Base-by-base conservation (phyloP, 2,113 vertebrate genomes). In the Panthera leo region DNA sequence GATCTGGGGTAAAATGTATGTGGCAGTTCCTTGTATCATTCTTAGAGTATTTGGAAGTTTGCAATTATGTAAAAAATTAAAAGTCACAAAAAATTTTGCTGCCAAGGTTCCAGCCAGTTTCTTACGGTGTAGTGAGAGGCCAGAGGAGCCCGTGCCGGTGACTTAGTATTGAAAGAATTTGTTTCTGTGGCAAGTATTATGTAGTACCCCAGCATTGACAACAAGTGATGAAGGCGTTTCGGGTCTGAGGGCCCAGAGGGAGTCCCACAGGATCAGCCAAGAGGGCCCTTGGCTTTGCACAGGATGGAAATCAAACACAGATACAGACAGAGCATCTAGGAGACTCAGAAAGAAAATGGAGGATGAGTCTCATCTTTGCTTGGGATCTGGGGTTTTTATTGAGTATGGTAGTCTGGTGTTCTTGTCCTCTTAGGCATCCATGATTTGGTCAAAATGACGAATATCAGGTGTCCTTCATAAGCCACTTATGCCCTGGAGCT, bases 1-100 rank as follows among this genome's bases (percentile, higher is more conserved):
- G 39, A 45, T 84, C 34, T 61, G 53, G 53, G 34, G 58, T 75
- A 42, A 71, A 93, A 82, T 86, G 10, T 70, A 92, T 75, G 63
- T 85, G 45, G n/a, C 36, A 85, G 21, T 89, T 94, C 63, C 13
- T 90, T 95, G 4, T 79, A n/a, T 58, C 76, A 51, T 45, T 83
- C 48, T 90, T 92, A 21, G 0, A 84, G 58, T 70, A 89, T 90
- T 82, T 42, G 13, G 58, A 96, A 90, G 31, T 92, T 92, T 85
- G 21, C 36, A 92, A 39, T 97, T 63, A 94, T 75, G n/a, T 84
- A 55, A 87, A 87, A 76, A 96, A n/a, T 94, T 55, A 82, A 86
- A 93, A 85, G 48, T 31, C 0, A 63, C 7, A 73, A 61, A 61
- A 91, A 58, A 9, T 29, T 51, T 65, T 93, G 25, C 8, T 68